A percentile compares a stretch with the other conserved stretches of the same genome.
Conservation (phyloP, 2,113 vertebrate genomes). For the Coturnix japonica region DNA sequence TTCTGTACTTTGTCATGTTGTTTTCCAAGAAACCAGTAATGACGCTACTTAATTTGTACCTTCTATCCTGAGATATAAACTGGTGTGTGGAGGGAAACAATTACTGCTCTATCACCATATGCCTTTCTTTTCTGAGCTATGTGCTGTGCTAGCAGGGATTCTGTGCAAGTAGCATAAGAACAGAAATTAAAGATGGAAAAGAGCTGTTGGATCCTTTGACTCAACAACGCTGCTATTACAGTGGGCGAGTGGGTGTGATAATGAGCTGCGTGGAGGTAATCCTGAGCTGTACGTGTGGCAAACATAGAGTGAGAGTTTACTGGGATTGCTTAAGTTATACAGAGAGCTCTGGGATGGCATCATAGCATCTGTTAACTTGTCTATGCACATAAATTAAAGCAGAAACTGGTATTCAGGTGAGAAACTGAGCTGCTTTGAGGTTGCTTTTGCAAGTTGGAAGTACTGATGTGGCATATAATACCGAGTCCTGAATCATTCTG, state of each 20-base stretch:
- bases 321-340: background rate
- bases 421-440: background rate
- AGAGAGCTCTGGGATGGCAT: background rate
- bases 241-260: background rate
- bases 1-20: background rate
- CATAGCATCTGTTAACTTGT: background rate
- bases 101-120: background rate
- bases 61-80: background rate
- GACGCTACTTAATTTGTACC: background rate
- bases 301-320: background rate
- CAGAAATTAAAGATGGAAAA: background rate
- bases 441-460: background rate
- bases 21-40: background rate
- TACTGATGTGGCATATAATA: background rate
- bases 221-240: background rate
- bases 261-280: background rate
- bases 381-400: background rate
- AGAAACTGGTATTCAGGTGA: background rate
- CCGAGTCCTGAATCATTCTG: background rate
- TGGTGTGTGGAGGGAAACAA: background rate
- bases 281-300: background rate
- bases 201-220: background rate
- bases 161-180: background rate
- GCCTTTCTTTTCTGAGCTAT: background rate
- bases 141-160: background rate